These are phyloP conservation scores for Artibeus lituratus DNA, from an alignment of 2,797 vertebrate genomes.

Conservation along the genomic window DNA sequence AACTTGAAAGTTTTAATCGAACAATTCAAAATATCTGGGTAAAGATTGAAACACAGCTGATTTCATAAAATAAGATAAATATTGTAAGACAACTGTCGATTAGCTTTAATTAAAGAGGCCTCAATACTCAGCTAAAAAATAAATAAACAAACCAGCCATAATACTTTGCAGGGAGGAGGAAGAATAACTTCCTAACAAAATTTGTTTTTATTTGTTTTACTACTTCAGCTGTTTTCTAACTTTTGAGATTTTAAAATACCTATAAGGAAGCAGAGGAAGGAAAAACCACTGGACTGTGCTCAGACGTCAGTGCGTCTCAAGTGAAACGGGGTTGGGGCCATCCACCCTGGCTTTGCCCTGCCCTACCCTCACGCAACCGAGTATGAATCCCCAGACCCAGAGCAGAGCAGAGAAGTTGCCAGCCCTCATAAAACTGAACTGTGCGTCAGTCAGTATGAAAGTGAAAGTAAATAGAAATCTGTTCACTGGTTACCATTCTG, in stretches of 20 bases:
- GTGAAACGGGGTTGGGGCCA: background rate
- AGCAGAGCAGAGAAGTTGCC: background rate
- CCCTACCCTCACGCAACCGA: background rate
- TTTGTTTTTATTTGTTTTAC: conserved; percentile 71
- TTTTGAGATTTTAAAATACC: conserved; percentile 21
- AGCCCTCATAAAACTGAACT: background rate
- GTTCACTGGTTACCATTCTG: background rate
- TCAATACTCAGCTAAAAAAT: conserved; percentile 50
- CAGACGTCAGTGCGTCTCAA: background rate
- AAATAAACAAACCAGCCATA: background rate
- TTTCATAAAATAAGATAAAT: background rate
- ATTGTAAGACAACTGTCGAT: conserved; percentile 44
- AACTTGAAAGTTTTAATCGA: background rate
- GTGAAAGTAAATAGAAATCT: background rate
- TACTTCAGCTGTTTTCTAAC: conserved; percentile 73
- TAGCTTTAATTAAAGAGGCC: conserved; percentile 72
- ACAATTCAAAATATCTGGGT: background rate
- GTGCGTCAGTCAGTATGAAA: background rate
- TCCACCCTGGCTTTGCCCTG: background rate
- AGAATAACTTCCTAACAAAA: conserved; percentile 68
- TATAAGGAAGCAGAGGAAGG: conserved; percentile 49
- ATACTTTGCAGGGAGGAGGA: conserved; percentile 60
- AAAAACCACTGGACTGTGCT: background rate
- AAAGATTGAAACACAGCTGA: background rate
- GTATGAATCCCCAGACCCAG: background rate